Conservation (phyloP, 2,888 invertebrate genomes). For the Thelaira solivaga region DNA sequence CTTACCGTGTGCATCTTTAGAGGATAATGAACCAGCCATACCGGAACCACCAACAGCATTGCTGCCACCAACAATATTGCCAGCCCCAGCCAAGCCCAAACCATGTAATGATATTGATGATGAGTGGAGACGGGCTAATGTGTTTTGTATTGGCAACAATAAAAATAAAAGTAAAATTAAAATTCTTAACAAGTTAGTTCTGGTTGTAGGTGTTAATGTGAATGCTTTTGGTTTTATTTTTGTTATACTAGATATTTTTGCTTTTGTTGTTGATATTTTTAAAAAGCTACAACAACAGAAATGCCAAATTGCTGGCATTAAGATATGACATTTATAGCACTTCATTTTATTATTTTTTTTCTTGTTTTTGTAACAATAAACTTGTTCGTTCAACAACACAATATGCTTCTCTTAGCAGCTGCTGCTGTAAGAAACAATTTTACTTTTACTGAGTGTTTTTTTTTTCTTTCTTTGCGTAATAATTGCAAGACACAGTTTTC, state of each 20-base stretch:
- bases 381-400: constrained; percentile 34
- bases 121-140: constrained; percentile 72
- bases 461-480: constrained; percentile 10
- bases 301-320: constrained; percentile 76
- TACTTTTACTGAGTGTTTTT: too few relatives aligned
- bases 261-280: constrained; percentile 5
- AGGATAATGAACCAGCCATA: constrained; percentile 67
- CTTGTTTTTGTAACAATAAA: constrained; percentile 44
- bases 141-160: constrained; percentile 64
- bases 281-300: constrained; percentile 23
- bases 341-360: constrained; percentile 70
- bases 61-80: constrained; percentile 48
- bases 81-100: constrained; percentile 54
- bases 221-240: constrained; percentile 15
- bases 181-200: constrained; percentile 62
- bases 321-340: constrained; percentile 76
- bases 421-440: constrained; percentile 9
- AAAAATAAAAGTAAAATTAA: constrained; percentile 69
- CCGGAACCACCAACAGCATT: constrained; percentile 51
- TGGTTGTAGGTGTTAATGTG: constrained; percentile 33
- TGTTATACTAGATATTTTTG: neutral
- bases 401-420: constrained; percentile 31
- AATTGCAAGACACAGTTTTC: constrained; percentile 45
- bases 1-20: constrained; percentile 76
- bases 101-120: constrained; percentile 66